Evolutionary conservation across 2,888 invertebrate species (phyloP).

Genomic region (Belgica antarctica): DNA sequence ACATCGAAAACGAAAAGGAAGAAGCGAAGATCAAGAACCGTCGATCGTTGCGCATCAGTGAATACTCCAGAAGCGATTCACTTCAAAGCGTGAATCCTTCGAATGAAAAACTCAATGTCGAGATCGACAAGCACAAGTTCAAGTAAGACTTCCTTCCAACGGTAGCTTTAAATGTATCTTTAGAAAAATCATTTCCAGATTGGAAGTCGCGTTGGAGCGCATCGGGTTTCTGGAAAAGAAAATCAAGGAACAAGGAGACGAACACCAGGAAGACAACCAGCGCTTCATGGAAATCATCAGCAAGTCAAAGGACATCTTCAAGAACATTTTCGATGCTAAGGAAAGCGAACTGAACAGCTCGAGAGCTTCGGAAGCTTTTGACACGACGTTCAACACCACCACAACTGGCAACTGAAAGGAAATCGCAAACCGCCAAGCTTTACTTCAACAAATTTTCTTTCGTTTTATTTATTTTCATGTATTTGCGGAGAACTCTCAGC

Average conservation of each 20-base stretch:
- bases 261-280: conserved; percentile 51
- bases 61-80: conserved; percentile 8
- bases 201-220: conserved; percentile 52
- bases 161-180: background rate
- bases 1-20: conserved; percentile 31
- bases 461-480: background rate
- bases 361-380: too few relatives aligned
- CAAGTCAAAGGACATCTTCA: conserved; percentile 50
- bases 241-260: conserved; percentile 49
- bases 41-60: conserved; percentile 36
- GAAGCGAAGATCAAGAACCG: background rate
- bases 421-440: too few relatives aligned
- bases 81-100: background rate
- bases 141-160: conserved; percentile 17
- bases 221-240: conserved; percentile 51
- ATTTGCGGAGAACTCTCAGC: background rate
- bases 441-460: background rate
- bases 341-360: too few relatives aligned
- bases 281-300: conserved; percentile 51
- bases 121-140: conserved; percentile 29
- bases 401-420: too few relatives aligned
- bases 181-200: conserved; percentile 46
- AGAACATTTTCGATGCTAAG: conserved; percentile 18
- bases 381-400: too few relatives aligned
- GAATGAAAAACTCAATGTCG: background rate